Base-by-base conservation (phyloP, 2,113 vertebrate species). In the Anarrhichthys ocellatus region DNA sequence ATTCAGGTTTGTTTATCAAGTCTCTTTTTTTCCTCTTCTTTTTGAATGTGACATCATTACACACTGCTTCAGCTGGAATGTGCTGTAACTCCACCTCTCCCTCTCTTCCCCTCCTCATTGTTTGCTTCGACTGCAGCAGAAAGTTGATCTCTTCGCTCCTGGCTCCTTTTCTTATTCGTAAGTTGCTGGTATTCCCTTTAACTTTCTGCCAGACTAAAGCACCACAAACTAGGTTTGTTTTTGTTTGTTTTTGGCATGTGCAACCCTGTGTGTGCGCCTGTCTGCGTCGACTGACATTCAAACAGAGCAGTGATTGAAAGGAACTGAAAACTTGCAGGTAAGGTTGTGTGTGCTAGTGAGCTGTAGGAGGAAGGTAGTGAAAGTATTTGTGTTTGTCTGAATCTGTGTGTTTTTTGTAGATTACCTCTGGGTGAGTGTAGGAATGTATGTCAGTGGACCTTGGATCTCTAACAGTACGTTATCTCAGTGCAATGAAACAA, bases 21-120 rank as follows among this genome's bases (percentile, higher is more conserved):
- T 86, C 75, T 54, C 38, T 82, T 90, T 61, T 90, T 84, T 82
- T 58, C 36, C 64, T 48, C 80, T 54, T 18, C 8, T 81, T 75
- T 58, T 76, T 79, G 46, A 77, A 82, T 81, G 88, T 95, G 92
- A 94, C 94, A 93, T 92, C 91, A 93, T 78, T 87, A 80, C 88
- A 87, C 87, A 67, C 78, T 78, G 82, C 83, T 90, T 76, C 70
- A 80, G 90, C 84, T 87, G 92, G 91, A 94, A 92, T 93, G 92
- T 91, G 87, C 83, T 78, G 9, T 91, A 78, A 89, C 85, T 84
- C 93, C 88, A 48, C 89, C 91, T 73, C 91, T 74, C 67, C 74
- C 56, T 71, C 73, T 67, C 76, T 62, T 10, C 82, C 75, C 81
- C 82, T 38, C 65, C 84, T 87, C 86, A 90, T 87, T 93, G 85